Base-by-base conservation (phyloP, 2,797 vertebrate species). In the Pipistrellus pipistrellus region DNA sequence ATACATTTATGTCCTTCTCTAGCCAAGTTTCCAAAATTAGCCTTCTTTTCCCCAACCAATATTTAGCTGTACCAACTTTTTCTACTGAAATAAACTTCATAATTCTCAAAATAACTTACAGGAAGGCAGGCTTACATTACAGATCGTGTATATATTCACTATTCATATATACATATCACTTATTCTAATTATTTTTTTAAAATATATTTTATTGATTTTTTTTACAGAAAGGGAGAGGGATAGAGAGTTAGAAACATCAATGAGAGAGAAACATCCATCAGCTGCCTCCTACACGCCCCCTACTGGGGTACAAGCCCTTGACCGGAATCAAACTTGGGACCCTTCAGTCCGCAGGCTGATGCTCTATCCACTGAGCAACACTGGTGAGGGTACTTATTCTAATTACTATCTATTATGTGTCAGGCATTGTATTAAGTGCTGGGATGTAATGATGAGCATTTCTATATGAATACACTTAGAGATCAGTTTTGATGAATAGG, bases 11-110 rank as follows among this genome's bases (percentile, higher is more conserved):
- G 23, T 83, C 64, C 57, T 68, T 21, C 76, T 90, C 87, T 88
- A 88, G 68, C 66, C 90, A 89, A 85, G 62, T 69, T 84, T 93
- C 76, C 51, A 83, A 73, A 96, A 88, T 68, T 62, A 10, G 20
- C 90, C 66, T 78, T 73, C 69, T 80, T 44, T 51, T 32, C 82
- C n/a, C 51, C 86, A 69, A 83, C 35, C 76, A 84, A 20, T 89
- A 92, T 30, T 93, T 90, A 77, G 32, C 27, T 78, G 8, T 38
- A 62, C 64, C 57, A 59, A 69, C 11, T 66, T 92, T 90, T 75
- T 48, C 88, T 71, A 86, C 82, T 85, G n/a, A 95, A 38, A 41
- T 44, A 81, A 90, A 85, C 32, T 30, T 90, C n/a, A 7, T 46
- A 81, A 80, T 72, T 94, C 53, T 90, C 69, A 78, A 90, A 94